phyloP scores from a whole-genome alignment of 2,113 vertebrate genomes.

The Hemibagrus wyckioides region DNA sequence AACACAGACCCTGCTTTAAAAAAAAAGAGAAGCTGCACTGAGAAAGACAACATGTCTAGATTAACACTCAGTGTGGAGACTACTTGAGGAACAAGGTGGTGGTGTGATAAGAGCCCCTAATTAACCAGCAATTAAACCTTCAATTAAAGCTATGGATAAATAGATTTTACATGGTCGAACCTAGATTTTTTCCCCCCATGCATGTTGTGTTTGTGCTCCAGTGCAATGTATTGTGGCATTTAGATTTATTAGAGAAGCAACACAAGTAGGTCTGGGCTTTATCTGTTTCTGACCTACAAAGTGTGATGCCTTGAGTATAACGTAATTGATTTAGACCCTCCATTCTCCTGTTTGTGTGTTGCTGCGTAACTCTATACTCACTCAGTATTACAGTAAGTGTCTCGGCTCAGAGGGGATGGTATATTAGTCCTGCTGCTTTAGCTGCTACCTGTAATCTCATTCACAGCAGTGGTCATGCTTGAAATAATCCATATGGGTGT shows the following conservation, averaged over 20 bases:
- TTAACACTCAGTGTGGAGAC: background rate
- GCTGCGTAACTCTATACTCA: background rate
- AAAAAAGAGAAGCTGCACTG: background rate
- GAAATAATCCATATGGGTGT: background rate
- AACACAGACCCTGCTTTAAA: background rate
- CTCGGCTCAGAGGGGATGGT: background rate
- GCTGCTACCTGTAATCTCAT: background rate
- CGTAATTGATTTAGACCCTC: constrained; percentile 26
- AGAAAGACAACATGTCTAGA: background rate
- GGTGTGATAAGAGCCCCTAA: constrained; percentile 1
- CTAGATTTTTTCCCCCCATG: background rate
- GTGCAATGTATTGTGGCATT: background rate
- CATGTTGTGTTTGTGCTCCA: background rate
- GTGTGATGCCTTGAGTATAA: background rate
- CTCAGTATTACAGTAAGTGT: constrained; percentile 6
- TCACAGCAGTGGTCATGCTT: background rate
- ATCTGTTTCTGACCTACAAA: constrained; percentile 8
- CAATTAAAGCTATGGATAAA: constrained; percentile 15
- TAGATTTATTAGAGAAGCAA: background rate
- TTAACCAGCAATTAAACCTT: background rate
- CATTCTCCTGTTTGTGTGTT: background rate
- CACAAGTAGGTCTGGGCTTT: background rate
- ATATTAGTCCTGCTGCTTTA: constrained; percentile 18
- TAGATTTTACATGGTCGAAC: constrained; percentile 2
- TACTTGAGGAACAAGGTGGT: background rate